A percentile compares a stretch with the other conserved stretches of the same genome.
Evolutionary conservation across 1,140 invertebrate species (phyloP).

Genomic region (Hycleus cichorii): DNA sequence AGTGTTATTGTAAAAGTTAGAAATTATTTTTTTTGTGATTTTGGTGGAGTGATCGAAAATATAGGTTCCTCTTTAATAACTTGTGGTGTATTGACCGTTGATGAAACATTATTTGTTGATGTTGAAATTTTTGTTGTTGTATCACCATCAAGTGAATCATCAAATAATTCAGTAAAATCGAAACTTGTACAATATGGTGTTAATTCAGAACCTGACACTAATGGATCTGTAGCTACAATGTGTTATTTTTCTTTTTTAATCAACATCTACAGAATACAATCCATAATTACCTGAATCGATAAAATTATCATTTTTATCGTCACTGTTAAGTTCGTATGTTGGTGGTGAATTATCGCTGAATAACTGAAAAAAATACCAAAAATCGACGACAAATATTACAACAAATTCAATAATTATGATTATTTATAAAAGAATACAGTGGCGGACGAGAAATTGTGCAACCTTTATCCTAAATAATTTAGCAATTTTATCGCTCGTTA

Average conservation of each 20-base stretch:
- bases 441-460: neutral
- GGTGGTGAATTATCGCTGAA: conserved; percentile 19
- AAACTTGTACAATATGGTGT: conserved; percentile 16
- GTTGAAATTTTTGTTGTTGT: neutral
- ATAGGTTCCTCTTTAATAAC: conserved; percentile 19
- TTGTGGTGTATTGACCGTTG: conserved; percentile 25
- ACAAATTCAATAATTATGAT: no score
- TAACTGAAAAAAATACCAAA: conserved; percentile 13
- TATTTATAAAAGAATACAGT: neutral
- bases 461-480: no score
- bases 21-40: conserved; percentile 3
- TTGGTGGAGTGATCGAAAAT: conserved; percentile 6
- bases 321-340: conserved; percentile 8
- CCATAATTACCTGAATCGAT: neutral
- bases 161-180: conserved; percentile 31
- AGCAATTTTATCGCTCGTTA: neutral
- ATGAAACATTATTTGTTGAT: neutral
- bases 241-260: neutral
- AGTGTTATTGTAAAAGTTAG: no score
- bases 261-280: neutral
- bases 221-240: conserved; percentile 17
- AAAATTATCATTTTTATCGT: conserved; percentile 3
- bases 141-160: conserved; percentile 22
- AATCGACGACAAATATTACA: no score
- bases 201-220: conserved; percentile 24